Evolutionary conservation across 2,888 invertebrate species (phyloP).

Genomic region (Arctia plantaginis): DNA sequence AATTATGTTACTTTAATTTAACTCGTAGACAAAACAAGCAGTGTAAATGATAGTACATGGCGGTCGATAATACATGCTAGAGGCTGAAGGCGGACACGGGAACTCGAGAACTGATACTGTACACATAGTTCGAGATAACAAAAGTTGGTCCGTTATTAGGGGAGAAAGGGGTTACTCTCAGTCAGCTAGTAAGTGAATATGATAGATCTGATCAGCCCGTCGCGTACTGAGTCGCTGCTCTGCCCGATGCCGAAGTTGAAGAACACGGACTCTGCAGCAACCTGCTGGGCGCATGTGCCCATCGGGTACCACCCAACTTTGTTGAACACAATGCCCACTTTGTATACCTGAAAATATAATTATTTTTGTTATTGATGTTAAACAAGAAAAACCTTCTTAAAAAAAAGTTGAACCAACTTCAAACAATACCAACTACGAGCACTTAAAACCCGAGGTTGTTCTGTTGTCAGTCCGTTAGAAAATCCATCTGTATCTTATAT

Average conservation of each 20-base stretch:
- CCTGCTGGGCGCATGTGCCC: slow-evolving; percentile 90
- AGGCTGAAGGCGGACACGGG: neutral
- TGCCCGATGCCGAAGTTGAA: slow-evolving; percentile 92
- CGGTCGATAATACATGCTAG: neutral
- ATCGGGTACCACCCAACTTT: slow-evolving; percentile 94
- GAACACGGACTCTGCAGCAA: slow-evolving; percentile 89
- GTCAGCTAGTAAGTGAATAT: slow-evolving; percentile 87
- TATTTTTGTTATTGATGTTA: neutral
- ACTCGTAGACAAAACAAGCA: neutral
- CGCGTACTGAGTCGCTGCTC: slow-evolving; percentile 90
- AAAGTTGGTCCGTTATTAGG: neutral
- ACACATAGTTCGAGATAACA: neutral
- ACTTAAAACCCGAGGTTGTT: no score
- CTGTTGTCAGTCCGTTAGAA: no score
- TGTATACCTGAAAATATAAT: slow-evolving; percentile 87
- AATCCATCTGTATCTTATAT: no score
- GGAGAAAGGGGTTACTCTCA: neutral
- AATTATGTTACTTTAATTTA: neutral
- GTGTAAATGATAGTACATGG: neutral
- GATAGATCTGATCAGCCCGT: slow-evolving; percentile 92
- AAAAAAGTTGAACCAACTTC: no score
- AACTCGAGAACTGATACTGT: neutral
- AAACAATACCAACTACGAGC: no score
- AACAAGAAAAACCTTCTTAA: no score
- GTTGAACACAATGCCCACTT: slow-evolving; percentile 93